phyloP scores from a whole-genome alignment of 2,888 invertebrate genomes.

The Nysson spinosus region DNA sequence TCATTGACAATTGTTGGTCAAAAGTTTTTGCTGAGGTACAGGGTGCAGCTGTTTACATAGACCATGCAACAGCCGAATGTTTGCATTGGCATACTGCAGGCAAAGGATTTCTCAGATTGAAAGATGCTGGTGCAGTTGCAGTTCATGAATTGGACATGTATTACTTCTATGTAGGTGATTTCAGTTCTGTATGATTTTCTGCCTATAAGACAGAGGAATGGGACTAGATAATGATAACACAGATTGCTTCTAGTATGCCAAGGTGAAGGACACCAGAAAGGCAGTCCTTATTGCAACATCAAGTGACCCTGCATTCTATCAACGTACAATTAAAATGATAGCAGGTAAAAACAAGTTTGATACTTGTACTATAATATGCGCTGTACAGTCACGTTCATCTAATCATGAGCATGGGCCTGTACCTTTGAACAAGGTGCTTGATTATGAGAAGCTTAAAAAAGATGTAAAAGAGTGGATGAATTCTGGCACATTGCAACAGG shows the following conservation, averaged over 20 bases:
- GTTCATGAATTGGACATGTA: constrained; percentile 82
- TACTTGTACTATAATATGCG: constrained; percentile 81
- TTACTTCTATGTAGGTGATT: constrained; percentile 69
- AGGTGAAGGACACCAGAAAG: constrained; percentile 74
- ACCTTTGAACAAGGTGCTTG: constrained; percentile 69
- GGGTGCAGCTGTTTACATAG: constrained; percentile 83
- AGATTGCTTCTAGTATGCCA: constrained; percentile 71
- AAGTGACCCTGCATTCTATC: constrained; percentile 79
- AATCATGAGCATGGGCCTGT: constrained; percentile 22
- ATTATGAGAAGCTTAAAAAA: constrained; percentile 77
- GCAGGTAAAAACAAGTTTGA: constrained; percentile 81
- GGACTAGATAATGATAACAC: neutral
- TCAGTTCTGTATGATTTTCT: neutral
- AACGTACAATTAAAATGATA: constrained; percentile 81
- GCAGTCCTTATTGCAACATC: constrained; percentile 81
- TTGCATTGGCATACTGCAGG: constrained; percentile 85
- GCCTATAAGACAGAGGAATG: neutral
- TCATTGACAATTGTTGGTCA: constrained; percentile 81
- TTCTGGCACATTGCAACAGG: too few species aligned
- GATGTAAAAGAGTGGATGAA: constrained; percentile 80
- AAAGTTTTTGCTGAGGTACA: constrained; percentile 81
- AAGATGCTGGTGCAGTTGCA: constrained; percentile 81
- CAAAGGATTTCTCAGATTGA: constrained; percentile 78
- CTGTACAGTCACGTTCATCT: constrained; percentile 74
- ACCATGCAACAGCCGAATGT: constrained; percentile 82